These are phyloP conservation scores for Nibea albiflora DNA, from an alignment of 2,113 vertebrate genomes.

Conservation along the genomic window DNA sequence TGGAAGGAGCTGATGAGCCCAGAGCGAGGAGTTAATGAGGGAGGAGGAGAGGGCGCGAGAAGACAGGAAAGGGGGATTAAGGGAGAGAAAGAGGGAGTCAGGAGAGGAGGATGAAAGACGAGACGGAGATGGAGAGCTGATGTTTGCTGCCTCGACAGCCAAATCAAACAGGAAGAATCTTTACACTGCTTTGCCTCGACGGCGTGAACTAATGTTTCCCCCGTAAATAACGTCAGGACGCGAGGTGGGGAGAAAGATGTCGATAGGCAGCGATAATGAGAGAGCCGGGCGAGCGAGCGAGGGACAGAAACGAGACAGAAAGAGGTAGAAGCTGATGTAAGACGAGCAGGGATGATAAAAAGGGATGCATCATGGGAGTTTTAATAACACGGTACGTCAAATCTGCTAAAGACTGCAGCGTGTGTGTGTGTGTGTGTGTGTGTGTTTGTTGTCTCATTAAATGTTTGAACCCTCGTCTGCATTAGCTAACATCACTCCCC, in stretches of 20 bases:
- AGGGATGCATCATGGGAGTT: constrained; percentile 51
- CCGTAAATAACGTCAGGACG: neutral
- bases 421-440: neutral
- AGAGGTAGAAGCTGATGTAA: constrained; percentile 8
- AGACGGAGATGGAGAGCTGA: constrained; percentile 19
- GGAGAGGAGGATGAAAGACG: neutral
- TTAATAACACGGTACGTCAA: constrained; percentile 63
- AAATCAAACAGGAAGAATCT: constrained; percentile 37
- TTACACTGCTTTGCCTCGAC: neutral
- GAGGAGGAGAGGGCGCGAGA: constrained; percentile 2
- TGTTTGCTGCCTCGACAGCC: neutral
- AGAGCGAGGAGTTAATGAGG: constrained; percentile 36
- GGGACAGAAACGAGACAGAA: neutral
- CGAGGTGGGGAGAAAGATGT: neutral
- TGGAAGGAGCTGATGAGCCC: constrained; percentile 27
- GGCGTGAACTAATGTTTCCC: constrained; percentile 3
- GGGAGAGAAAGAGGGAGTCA: neutral
- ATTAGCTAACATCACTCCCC: neutral
- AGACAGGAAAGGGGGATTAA: neutral
- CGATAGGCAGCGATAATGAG: constrained; percentile 20
- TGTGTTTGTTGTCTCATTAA: constrained; percentile 36
- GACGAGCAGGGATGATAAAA: constrained; percentile 1
- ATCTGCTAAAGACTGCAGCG: constrained; percentile 21
- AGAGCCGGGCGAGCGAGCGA: neutral
- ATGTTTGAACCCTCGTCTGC: constrained; percentile 33